Conservation (phyloP, 1,140 invertebrate species). For the Arctopsyche grandis region DNA sequence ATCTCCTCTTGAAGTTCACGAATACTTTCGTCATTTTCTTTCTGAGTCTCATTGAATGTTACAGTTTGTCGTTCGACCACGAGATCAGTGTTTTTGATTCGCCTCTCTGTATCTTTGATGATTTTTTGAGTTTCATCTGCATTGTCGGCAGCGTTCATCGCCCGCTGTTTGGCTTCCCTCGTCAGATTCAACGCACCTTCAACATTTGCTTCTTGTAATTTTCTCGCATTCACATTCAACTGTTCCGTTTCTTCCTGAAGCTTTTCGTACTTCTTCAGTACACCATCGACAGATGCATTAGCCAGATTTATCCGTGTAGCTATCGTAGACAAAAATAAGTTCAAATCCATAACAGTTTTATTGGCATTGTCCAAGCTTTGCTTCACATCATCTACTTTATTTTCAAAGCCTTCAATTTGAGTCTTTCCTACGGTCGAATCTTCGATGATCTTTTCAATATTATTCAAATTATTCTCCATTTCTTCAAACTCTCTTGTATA, state of each 20-base stretch:
- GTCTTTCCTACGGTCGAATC: constrained; percentile 78
- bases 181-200: constrained; percentile 94
- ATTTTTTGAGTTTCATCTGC: constrained; percentile 71
- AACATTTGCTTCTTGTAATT: constrained; percentile 93
- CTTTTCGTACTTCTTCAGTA: constrained; percentile 77
- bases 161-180: constrained; percentile 77
- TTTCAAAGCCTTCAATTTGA: constrained; percentile 74
- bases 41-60: constrained; percentile 76
- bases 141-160: constrained; percentile 74
- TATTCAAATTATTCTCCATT: constrained; percentile 86
- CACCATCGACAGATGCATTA: constrained; percentile 78
- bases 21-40: constrained; percentile 76
- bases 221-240: constrained; percentile 87
- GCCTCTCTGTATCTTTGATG: constrained; percentile 80
- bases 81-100: constrained; percentile 84
- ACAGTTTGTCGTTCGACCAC: constrained; percentile 77
- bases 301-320: constrained; percentile 82
- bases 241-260: constrained; percentile 79
- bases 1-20: constrained; percentile 74
- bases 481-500: constrained; percentile 93
- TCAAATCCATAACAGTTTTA: constrained; percentile 48
- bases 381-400: constrained; percentile 61
- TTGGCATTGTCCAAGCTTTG: constrained; percentile 62
- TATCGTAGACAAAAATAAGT: constrained; percentile 77
- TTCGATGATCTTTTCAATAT: constrained; percentile 80